A percentile compares a stretch with the other conserved stretches of the same genome.
These are phyloP conservation scores for Torymus aiolomorphi DNA, from an alignment of 2,888 invertebrate genomes.

Conservation along the genomic window DNA sequence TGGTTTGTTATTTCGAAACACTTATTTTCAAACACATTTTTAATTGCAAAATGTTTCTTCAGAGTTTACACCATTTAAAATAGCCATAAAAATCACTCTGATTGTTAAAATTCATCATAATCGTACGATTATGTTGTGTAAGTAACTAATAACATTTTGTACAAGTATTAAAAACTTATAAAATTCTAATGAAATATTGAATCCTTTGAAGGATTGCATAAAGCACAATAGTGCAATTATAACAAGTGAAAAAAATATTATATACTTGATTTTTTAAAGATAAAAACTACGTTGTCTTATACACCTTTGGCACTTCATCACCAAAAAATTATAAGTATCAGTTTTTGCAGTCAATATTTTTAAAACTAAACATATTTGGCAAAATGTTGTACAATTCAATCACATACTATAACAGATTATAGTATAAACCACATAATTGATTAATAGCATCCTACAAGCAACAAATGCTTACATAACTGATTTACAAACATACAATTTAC, in stretches of 20 bases:
- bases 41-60: constrained; percentile 43
- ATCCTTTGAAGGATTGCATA: constrained; percentile 37
- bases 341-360: constrained; percentile 52
- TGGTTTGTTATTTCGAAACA: constrained; percentile 51
- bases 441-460: constrained; percentile 18
- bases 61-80: constrained; percentile 39
- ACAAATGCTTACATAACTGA: constrained; percentile 32
- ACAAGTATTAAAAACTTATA: constrained; percentile 48
- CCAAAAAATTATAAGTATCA: constrained; percentile 47
- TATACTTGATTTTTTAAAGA: constrained; percentile 31
- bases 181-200: constrained; percentile 43
- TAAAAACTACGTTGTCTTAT: constrained; percentile 46
- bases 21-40: constrained; percentile 42
- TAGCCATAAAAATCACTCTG: constrained; percentile 49
- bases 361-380: constrained; percentile 51
- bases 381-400: constrained; percentile 46
- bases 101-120: constrained; percentile 41
- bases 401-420: constrained; percentile 33
- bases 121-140: constrained; percentile 41
- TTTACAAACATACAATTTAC: constrained; percentile 33
- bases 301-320: constrained; percentile 51
- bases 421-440: constrained; percentile 41
- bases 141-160: constrained; percentile 52
- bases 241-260: constrained; percentile 49
- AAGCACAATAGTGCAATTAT: constrained; percentile 52